Evolutionary conservation across 2,797 vertebrate species (phyloP).

Genomic region (Pterois miles): DNA sequence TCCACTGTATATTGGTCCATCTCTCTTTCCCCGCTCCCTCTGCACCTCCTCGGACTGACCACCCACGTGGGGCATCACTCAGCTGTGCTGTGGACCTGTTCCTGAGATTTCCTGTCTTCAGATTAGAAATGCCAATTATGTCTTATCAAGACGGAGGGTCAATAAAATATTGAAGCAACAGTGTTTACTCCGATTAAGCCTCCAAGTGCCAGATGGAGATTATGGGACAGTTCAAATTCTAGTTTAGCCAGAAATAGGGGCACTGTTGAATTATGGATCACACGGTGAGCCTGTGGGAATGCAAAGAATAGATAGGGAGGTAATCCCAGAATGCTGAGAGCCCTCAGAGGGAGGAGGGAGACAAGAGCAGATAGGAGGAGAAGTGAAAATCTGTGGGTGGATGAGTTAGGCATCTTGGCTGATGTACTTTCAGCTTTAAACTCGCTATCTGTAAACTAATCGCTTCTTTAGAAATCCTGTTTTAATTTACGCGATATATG

Average conservation of each 20-base stretch:
- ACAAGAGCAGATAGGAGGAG: constrained; percentile 69
- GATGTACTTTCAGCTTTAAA: constrained; percentile 51
- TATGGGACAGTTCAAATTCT: constrained; percentile 78
- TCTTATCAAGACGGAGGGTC: constrained; percentile 77
- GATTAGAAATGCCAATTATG: constrained; percentile 80
- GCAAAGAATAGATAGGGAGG: constrained; percentile 77
- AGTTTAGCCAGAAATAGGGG: constrained; percentile 73
- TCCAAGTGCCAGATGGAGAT: constrained; percentile 80
- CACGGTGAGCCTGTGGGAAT: constrained; percentile 71
- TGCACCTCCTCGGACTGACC: constrained; percentile 44
- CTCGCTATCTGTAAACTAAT: constrained; percentile 28
- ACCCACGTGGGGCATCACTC: constrained; percentile 42
- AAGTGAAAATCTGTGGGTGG: constrained; percentile 48
- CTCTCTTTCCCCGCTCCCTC: constrained; percentile 10
- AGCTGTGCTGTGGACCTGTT: constrained; percentile 43
- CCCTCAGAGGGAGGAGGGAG: constrained; percentile 55
- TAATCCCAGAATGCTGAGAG: constrained; percentile 78
- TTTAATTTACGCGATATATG: constrained; percentile 29
- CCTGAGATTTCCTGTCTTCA: constrained; percentile 63
- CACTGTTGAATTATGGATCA: constrained; percentile 82
- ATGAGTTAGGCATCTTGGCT: constrained; percentile 54
- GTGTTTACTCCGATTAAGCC: constrained; percentile 80
- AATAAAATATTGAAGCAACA: constrained; percentile 82
- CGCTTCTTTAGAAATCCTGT: constrained; percentile 19
- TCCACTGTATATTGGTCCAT: constrained; percentile 36